Evolutionary conservation across 2,888 invertebrate species (phyloP).

Genomic region (Conomelus anceps): DNA sequence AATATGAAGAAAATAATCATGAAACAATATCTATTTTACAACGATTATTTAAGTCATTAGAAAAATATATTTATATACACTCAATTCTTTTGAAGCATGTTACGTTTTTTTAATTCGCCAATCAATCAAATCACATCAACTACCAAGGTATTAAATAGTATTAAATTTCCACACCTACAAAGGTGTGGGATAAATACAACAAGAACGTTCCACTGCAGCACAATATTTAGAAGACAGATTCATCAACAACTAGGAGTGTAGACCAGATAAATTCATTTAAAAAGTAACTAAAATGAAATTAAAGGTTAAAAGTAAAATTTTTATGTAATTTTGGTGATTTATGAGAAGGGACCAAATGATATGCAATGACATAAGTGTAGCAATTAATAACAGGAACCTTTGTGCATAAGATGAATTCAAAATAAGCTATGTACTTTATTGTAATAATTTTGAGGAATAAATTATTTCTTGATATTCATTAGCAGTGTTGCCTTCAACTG

Average conservation of each 20-base stretch:
- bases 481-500: too few species aligned
- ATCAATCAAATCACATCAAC: not conserved
- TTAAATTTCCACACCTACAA: too few species aligned
- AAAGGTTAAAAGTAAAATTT: too few species aligned
- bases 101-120: not conserved
- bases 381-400: not conserved
- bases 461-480: too few species aligned
- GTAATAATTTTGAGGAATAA: too few species aligned
- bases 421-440: not conserved
- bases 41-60: not conserved
- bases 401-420: not conserved
- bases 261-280: not conserved
- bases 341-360: not conserved
- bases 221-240: not conserved
- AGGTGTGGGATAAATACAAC: not conserved
- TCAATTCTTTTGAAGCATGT: not conserved
- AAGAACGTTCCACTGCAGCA: not conserved
- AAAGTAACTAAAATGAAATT: too few species aligned
- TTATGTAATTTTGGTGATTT: not conserved
- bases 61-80: not conserved
- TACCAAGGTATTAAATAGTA: not conserved
- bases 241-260: too few species aligned
- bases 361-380: not conserved
- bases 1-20: not conserved
- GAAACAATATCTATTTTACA: not conserved